Percentiles rank a stretch among this genome's conserved stretches.
Evolutionary conservation across 1,140 invertebrate species (phyloP).

Genomic region (Cylas formicarius): DNA sequence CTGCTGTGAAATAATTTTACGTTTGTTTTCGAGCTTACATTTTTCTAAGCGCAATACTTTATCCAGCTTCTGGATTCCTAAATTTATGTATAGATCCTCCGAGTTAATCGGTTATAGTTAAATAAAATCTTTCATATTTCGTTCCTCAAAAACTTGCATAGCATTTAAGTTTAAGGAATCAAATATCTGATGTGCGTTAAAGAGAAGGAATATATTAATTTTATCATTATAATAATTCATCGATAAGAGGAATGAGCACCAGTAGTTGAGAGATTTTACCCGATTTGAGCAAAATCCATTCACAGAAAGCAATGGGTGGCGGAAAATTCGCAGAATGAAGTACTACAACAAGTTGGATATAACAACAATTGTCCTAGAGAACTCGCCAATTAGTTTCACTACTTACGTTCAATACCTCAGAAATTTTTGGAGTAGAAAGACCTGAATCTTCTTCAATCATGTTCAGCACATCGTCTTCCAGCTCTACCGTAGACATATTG

Average conservation of each 20-base stretch:
- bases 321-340: conserved; percentile 18
- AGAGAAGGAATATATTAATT: too few relatives aligned
- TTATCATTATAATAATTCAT: too few relatives aligned
- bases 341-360: conserved; percentile 17
- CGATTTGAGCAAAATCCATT: conserved; percentile 14
- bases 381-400: conserved; percentile 13
- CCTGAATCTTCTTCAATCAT: conserved; percentile 14
- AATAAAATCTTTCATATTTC: too few relatives aligned
- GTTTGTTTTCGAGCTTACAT: too few relatives aligned
- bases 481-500: conserved; percentile 8
- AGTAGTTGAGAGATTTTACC: conserved; percentile 20
- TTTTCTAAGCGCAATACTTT: too few relatives aligned
- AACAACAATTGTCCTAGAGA: conserved; percentile 6
- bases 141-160: too few relatives aligned
- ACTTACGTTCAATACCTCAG: conserved; percentile 15
- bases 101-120: too few relatives aligned
- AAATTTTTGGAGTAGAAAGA: conserved; percentile 13
- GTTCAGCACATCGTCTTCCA: conserved; percentile 14
- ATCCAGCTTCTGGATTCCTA: too few relatives aligned
- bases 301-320: conserved; percentile 16
- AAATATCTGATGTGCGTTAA: too few relatives aligned
- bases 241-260: conserved; percentile 9
- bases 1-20: too few relatives aligned
- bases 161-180: too few relatives aligned
- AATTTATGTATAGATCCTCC: too few relatives aligned